Base-by-base conservation (phyloP, 2,797 vertebrate species). In the Pseudochirops cupreus region DNA sequence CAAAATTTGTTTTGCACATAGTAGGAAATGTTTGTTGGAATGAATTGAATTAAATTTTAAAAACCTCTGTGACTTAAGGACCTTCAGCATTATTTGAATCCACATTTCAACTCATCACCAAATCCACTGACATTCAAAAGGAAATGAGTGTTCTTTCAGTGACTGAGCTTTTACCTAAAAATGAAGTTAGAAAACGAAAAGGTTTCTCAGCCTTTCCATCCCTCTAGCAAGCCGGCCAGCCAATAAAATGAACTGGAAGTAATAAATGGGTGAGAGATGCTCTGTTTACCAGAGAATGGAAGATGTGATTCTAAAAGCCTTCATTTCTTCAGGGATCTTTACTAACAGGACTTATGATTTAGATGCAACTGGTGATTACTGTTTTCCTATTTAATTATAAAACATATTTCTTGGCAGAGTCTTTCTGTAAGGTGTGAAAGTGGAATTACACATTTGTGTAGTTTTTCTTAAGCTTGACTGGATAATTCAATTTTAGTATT, bases 401-500 rank as follows among this genome's bases (percentile, higher is more conserved):
- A 98, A 98, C 97, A 96, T 96, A 93, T 89, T 98, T 97, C 56
- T 67, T 97, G 82, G 94, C 95, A 98, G 95, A 58, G 95, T 97
- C 95, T 54, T 96, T 97, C 91, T 95, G 50, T 53, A 57, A 97
- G 94, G 96, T 98, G 96, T 98, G 97, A 98, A 98, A 94, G 92
- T 97, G 95, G 94, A 96, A 92, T 98, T 98, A 95, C 96, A 97
- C 93, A 93, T 97, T 98, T 97, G 33, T 97, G 91, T 95, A 93
- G 54, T 95, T 97, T 97, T 96, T 96, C 95, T 98, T 98, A 97
- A 95, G 94, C 94, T 98, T 98, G 93, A 97, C 95, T 97, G 94
- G 94, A 96, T 98, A 98, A 98, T 98, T 98, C 94, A 97, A 55
- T 97, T 98, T 98, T 97, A 98, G 46, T 97, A 98, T 98, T 98